A percentile compares a stretch with the other conserved stretches of the same genome.
Evolutionary conservation across 2,797 vertebrate genomes (phyloP).

Genomic region (Sebastes matsubarae): DNA sequence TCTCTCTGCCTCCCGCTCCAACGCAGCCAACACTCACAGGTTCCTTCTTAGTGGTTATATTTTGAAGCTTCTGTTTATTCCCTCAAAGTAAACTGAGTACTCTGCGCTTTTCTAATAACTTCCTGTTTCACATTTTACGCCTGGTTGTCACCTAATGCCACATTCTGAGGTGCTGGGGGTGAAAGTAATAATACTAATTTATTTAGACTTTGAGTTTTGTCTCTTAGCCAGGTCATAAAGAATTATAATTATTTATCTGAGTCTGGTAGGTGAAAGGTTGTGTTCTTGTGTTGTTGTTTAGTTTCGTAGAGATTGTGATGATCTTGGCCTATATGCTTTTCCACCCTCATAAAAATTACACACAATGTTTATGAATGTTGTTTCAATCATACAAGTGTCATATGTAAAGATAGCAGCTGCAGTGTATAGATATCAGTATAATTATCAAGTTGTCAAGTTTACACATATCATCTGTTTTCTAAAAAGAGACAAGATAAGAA

Average conservation of each 20-base stretch:
- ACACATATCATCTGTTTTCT: not conserved
- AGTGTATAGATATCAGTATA: not conserved
- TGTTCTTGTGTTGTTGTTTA: not conserved
- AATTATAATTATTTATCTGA: not conserved
- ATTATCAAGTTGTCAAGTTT: not conserved
- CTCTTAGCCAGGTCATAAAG: not conserved
- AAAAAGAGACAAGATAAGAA: not conserved
- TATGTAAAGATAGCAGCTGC: not conserved
- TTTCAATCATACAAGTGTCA: not conserved
- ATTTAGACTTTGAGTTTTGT: not conserved
- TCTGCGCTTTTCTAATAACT: conserved; percentile 9
- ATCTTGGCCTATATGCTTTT: not conserved
- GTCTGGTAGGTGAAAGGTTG: not conserved
- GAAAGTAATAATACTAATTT: not conserved
- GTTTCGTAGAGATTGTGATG: not conserved
- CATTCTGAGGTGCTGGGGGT: not conserved
- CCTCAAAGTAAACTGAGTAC: not conserved
- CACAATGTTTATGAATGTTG: not conserved
- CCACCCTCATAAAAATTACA: not conserved
- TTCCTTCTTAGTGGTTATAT: conserved; percentile 55
- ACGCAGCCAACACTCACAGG: conserved; percentile 59
- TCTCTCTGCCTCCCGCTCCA: conserved; percentile 50
- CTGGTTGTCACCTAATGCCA: not conserved
- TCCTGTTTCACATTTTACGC: conserved; percentile 23
- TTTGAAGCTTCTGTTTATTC: conserved; percentile 43